Evolutionary conservation across 1,140 invertebrate species (phyloP), one percentile per base, ranked within the genome.

Genomic region (Danaus plexippus): DNA sequence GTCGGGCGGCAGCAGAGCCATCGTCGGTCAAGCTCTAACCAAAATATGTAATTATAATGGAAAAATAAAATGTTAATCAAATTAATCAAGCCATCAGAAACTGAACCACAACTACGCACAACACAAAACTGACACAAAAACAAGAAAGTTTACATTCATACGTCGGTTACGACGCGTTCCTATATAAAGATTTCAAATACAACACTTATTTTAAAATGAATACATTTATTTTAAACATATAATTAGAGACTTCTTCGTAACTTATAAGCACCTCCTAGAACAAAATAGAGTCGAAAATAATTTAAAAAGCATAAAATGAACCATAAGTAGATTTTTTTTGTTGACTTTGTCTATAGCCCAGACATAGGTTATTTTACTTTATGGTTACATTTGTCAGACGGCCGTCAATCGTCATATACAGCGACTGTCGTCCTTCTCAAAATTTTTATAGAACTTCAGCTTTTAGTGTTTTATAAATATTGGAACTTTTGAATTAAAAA

Each of bases 1-100:
- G 85, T 93, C 92, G 43, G 89, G 89, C 57, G 86, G 86, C 77
- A 88, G 70, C 50, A 88, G 73, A 64, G 87, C 87, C 84, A 87
- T 87, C 59, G 73, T 64, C 75, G 79, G 77, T 84, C 79, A 85
- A 85, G 79, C 82, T 79, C 75, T 57, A 81, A 80, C 77, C 78
- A 69, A 84, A 85, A 83, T 77, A 74, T 71, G 71, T 67, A 60
- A 63, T 69, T 63, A 71, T 67, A 80, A 77, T 77, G 71, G 66
- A 69, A 79, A 85, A 85, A 75, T 76, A 81, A 85, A 85, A 76
- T 71, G 73, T 74, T 77, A 79, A 79, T 63, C 64, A 83, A 87
- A 80, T 80, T 78, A 85, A 84, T 85, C 72, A 87, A 84, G 81
- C 81, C 84, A 85, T 85, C 67, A 83, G 80, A 82, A 85, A 85